Conservation (phyloP, 1,140 invertebrate species). For the Steinernema feltiae region DNA sequence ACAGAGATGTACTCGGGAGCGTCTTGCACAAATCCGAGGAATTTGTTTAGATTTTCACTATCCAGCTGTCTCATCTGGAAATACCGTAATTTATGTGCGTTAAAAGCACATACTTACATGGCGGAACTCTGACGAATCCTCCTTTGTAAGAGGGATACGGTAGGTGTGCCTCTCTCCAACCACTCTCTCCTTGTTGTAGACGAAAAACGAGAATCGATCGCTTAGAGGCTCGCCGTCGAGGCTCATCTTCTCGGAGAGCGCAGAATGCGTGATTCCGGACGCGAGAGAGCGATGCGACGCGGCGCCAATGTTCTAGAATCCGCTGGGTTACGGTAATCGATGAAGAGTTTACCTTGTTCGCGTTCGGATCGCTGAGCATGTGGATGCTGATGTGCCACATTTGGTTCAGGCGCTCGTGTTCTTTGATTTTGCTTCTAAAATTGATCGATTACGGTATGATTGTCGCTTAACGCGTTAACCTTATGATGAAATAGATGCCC, state of each 20-base stretch:
- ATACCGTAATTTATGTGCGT: constrained; percentile 14
- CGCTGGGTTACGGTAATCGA: too few relatives aligned
- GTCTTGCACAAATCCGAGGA: constrained; percentile 22
- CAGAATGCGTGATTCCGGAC: not conserved
- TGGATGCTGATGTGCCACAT: constrained; percentile 22
- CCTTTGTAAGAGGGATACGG: not conserved
- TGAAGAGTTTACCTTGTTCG: constrained; percentile 10
- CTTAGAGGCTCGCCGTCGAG: not conserved
- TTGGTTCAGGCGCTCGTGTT: constrained; percentile 15
- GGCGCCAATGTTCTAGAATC: too few relatives aligned
- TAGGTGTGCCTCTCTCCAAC: not conserved
- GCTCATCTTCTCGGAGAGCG: not conserved
- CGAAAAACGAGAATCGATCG: constrained; percentile 22
- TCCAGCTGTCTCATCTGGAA: constrained; percentile 25
- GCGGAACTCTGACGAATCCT: not conserved
- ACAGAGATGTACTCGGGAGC: constrained; percentile 22
- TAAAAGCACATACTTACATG: too few relatives aligned
- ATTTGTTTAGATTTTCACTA: constrained; percentile 25
- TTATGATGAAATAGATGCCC: constrained; percentile 18
- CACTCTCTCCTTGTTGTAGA: constrained; percentile 25
- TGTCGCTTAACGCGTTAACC: not conserved
- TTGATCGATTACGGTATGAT: not conserved
- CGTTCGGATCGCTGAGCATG: not conserved
- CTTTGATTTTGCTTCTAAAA: not conserved
- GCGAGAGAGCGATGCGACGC: not conserved